Evolutionary conservation across 1,140 invertebrate genomes (phyloP), one percentile per base, ranked within the genome.

Genomic region (Drosophila ohnishii): DNA sequence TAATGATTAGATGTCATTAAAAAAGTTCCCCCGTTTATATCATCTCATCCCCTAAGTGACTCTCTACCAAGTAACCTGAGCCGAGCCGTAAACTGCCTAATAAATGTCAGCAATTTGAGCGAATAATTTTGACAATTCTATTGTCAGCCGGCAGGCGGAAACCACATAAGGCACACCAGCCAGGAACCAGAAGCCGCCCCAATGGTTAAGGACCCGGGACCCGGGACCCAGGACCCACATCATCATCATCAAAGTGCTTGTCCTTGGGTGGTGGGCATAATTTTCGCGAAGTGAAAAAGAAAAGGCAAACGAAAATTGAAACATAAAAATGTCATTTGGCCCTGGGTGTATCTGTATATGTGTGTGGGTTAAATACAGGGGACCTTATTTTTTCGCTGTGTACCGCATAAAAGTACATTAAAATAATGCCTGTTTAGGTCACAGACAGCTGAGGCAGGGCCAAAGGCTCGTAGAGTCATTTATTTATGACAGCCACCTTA

Each of bases 111-210:
- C 74, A 67, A 80, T 87, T 87, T 78, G 69, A 61, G 70, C 70
- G 66, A 88, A 88, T 88, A 83, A 88, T 83, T 87, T 87, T 78
- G 70, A 73, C 80, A 87, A 80, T 84, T 88, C 77, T 87, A 87
- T 84, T 88, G 83, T 74, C 77, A 76, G 40, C 25, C 73, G n/a
- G 55, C n/a, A 50, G 48, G 48, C 65, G 47, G 47, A 39, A 57
- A 47, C 48, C 66, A 32, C 66, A 67, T 65, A 35, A 63, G 61
- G 37, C 19, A 34, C 28, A 55, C 32, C 34, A 40, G 1, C 30
- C 34, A 16, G 51, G 8, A 37, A 25, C 14, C 13, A 16, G 47
- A 40, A 35, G 30, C 56, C 22, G 1, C 45, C 45, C 45, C 32
- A 37, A 16, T 35, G 22, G 14, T 58, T 44, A 40, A 42, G 53